Evolutionary conservation across 2,113 vertebrate species (phyloP).

Genomic region (Ivindomyrus marchei): DNA sequence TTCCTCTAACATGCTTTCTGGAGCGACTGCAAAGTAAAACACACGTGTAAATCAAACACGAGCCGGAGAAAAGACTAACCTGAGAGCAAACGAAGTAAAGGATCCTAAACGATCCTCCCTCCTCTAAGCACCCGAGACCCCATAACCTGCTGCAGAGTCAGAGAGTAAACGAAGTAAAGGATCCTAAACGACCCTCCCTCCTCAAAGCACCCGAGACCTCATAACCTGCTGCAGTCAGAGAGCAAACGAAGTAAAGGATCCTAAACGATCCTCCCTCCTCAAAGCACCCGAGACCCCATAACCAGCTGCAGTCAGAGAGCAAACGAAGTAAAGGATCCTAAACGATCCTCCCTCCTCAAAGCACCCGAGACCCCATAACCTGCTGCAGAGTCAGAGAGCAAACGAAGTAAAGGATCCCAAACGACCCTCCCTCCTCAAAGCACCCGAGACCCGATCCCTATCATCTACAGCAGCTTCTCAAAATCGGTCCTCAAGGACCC

Average conservation of each 20-base stretch:
- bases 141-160: too few species aligned
- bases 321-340: too few species aligned
- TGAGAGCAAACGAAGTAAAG: too few species aligned
- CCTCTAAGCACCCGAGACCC: background rate
- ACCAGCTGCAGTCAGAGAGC: too few species aligned
- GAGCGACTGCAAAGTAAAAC: background rate
- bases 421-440: background rate
- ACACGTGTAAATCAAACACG: background rate
- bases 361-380: background rate
- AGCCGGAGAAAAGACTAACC: background rate
- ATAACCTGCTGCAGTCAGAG: too few species aligned
- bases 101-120: background rate
- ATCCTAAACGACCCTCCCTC: background rate
- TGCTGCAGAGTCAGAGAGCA: too few species aligned
- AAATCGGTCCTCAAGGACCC: too few species aligned
- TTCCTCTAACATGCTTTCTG: background rate
- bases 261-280: background rate
- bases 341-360: background rate
- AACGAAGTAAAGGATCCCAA: too few species aligned
- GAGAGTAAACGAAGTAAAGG: too few species aligned
- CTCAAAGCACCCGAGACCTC: background rate
- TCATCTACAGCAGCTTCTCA: background rate
- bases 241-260: too few species aligned
- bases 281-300: background rate
- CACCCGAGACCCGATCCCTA: too few species aligned